These are phyloP conservation scores for Pyrochroa serraticornis DNA, from an alignment of 2,888 invertebrate genomes.

Conservation along the genomic window DNA sequence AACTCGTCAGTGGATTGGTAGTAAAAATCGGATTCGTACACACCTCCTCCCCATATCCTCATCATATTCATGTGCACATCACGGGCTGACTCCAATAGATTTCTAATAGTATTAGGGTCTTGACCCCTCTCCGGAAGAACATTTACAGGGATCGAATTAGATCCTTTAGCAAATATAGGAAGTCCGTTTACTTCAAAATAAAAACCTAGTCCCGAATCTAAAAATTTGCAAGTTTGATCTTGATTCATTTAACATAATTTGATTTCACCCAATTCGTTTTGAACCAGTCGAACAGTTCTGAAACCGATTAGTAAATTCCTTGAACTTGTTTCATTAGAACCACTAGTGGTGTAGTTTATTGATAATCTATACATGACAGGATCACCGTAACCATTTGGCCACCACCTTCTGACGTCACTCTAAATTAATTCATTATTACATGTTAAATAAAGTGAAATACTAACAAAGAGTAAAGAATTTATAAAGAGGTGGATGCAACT, in stretches of 20 bases:
- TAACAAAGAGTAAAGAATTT: too few species aligned
- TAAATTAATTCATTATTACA: constrained; percentile 24
- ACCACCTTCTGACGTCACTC: constrained; percentile 73
- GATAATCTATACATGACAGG: constrained; percentile 48
- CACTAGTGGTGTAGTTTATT: too few species aligned
- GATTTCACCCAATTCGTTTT: constrained; percentile 63
- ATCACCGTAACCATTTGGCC: constrained; percentile 92
- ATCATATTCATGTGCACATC: constrained; percentile 89
- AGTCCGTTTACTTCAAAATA: constrained; percentile 85
- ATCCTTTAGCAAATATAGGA: constrained; percentile 91
- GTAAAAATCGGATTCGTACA: constrained; percentile 90
- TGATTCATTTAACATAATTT: neutral
- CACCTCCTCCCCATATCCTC: constrained; percentile 95
- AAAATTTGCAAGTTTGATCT: neutral
- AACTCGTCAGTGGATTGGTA: constrained; percentile 85
- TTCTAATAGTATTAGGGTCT: constrained; percentile 63
- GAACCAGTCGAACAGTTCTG: constrained; percentile 82
- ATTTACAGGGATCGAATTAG: constrained; percentile 91
- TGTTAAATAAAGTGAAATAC: too few species aligned
- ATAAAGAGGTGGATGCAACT: too few species aligned
- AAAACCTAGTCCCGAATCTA: constrained; percentile 71
- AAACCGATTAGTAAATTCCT: constrained; percentile 78
- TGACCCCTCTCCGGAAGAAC: constrained; percentile 78
- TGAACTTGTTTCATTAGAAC: constrained; percentile 34
- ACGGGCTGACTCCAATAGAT: constrained; percentile 71